Conservation (phyloP, 1,140 invertebrate species). For the Mercenaria mercenaria region DNA sequence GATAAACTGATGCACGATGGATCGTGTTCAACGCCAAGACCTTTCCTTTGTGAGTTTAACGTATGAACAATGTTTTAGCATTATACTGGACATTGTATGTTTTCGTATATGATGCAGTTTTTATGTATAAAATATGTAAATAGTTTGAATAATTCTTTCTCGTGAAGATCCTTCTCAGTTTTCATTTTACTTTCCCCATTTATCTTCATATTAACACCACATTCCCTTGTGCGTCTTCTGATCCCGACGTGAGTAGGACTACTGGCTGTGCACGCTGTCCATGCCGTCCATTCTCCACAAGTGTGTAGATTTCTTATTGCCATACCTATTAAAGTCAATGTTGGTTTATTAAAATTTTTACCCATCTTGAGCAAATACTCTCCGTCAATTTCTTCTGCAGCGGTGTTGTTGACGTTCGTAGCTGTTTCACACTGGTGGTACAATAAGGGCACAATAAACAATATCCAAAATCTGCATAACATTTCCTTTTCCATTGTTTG, state of each 20-base stretch:
- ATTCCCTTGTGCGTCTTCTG: neutral
- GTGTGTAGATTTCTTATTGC: neutral
- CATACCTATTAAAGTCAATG: neutral
- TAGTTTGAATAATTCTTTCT: too few species aligned
- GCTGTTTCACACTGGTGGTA: too few species aligned
- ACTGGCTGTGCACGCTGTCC: neutral
- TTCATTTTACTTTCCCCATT: neutral
- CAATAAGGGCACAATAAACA: too few species aligned
- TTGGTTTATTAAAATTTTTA: neutral
- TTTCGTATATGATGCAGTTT: neutral
- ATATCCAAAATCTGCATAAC: too few species aligned
- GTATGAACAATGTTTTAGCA: neutral
- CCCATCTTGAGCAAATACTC: neutral
- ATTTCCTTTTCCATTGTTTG: too few species aligned
- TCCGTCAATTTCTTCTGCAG: neutral
- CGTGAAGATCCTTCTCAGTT: neutral
- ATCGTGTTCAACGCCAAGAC: neutral
- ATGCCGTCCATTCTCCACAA: neutral
- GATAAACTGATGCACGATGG: neutral
- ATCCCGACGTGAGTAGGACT: neutral
- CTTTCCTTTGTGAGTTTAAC: neutral
- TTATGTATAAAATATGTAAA: too few species aligned
- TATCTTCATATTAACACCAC: neutral
- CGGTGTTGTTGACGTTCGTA: neutral
- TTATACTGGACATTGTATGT: neutral